A percentile compares a stretch with the other conserved stretches of the same genome.
Evolutionary conservation across 1,140 invertebrate species (phyloP).

Genomic region (Formica selysi): DNA sequence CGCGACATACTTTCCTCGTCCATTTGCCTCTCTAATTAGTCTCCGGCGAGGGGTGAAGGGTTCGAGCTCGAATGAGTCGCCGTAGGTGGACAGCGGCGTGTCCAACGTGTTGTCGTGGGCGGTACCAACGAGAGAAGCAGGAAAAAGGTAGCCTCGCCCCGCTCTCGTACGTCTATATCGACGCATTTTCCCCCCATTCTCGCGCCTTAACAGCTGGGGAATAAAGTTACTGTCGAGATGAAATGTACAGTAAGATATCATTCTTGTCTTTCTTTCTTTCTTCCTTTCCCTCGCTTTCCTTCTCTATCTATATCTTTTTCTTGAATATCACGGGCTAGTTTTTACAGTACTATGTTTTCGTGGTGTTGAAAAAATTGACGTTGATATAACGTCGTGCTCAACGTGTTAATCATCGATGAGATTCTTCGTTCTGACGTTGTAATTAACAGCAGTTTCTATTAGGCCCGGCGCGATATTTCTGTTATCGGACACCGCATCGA

Average conservation of each 20-base stretch:
- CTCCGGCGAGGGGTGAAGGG: slow-evolving; percentile 27
- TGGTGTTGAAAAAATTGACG: background rate
- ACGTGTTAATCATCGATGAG: slow-evolving; percentile 39
- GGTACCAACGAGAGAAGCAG: slow-evolving; percentile 66
- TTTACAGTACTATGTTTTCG: background rate
- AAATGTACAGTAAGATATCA: background rate
- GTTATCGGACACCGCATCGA: background rate
- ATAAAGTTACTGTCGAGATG: background rate
- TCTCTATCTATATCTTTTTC: no score
- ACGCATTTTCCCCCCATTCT: slow-evolving; percentile 67
- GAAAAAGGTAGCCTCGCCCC: slow-evolving; percentile 61
- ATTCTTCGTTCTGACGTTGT: background rate
- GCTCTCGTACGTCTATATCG: slow-evolving; percentile 67
- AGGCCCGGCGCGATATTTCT: slow-evolving; percentile 32
- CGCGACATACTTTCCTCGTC: slow-evolving; percentile 37
- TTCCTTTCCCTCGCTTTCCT: no score
- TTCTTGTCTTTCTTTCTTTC: no score
- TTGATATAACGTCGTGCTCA: background rate
- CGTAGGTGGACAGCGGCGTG: slow-evolving; percentile 59
- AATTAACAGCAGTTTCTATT: slow-evolving; percentile 55
- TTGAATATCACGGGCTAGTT: background rate
- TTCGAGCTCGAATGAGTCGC: slow-evolving; percentile 53
- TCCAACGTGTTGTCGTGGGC: slow-evolving; percentile 66
- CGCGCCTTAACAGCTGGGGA: slow-evolving; percentile 63
- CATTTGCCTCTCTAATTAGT: slow-evolving; percentile 60